Base-by-base conservation (phyloP, 2,113 vertebrate species). In the Epinephelus lanceolatus region DNA sequence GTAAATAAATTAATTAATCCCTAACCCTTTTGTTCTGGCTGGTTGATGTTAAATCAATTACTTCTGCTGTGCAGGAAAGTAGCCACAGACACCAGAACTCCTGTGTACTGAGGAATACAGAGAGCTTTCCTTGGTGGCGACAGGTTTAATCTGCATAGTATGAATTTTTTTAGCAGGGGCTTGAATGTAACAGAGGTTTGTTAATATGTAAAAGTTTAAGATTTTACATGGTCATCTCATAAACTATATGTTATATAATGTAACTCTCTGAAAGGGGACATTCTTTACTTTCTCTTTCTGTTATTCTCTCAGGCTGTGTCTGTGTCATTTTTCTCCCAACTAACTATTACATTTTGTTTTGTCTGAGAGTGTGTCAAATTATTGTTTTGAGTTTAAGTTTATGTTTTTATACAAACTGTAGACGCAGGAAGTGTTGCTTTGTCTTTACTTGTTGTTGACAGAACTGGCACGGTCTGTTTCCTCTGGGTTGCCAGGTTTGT, bases 401-500 rank as follows among this genome's bases (percentile, higher is more conserved):
- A 12, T 42, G 21, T 76, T 17, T 53, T 25, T 23, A 37, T 23
- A 25, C 10, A 5, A 49, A 13, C n/a, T 42, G 49, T 33, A 65
- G 27, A 23, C 40, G 18, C 2, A 67, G 0, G 14, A 71, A 25
- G 14, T 66, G 13, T 57, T n/a, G 5, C 12, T 72, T 17, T 25
- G 19, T 2, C 30, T 51, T 47, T 3, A 10, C 9, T 14, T 55
- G 3, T 33, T 30, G 13, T 30, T 37, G 40, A 25, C 61, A 67
- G 52, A 40, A 52, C 3, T 19, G 65, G 5, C 70, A 13, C 13
- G 6, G 2, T 25, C 10, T 73, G 21, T 51, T 42, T 30, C 59
- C 14, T 65, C 42, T 66, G 42, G 57, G 37, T 74, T 82, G 42
- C 62, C 52, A 68, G 53, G 55, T 75, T 55, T 42, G 47, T 27